Percentiles rank a stretch among this genome's conserved stretches.
These are phyloP conservation scores for Palaemon carinicauda DNA, from an alignment of 1,140 invertebrate genomes.

Conservation along the genomic window DNA sequence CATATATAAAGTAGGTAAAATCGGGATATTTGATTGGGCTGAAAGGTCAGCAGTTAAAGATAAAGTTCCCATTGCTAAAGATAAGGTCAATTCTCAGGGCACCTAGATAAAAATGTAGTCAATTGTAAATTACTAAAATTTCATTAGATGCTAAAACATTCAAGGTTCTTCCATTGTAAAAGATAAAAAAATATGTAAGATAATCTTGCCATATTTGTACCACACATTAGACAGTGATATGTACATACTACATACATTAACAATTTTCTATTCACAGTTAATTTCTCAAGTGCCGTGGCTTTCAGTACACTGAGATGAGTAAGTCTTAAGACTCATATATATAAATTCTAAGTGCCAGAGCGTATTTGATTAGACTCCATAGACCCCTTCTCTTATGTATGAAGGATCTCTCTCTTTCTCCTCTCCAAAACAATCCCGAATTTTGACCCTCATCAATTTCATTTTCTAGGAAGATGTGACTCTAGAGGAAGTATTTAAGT, in stretches of 20 bases:
- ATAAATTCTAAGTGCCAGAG: no score
- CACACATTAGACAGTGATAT: neutral
- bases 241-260: conserved; percentile 3
- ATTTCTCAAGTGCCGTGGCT: conserved; percentile 44
- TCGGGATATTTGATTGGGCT: no score
- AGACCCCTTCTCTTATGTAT: no score
- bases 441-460: conserved; percentile 30
- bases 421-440: no score
- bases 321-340: conserved; percentile 15
- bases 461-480: conserved; percentile 41
- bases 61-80: no score
- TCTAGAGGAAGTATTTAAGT: neutral
- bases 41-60: no score
- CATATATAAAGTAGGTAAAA: no score
- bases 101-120: neutral
- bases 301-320: conserved; percentile 45
- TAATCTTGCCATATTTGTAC: no score
- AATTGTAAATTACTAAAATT: neutral
- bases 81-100: no score
- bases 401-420: no score
- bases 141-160: neutral
- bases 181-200: no score
- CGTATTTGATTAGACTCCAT: no score
- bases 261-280: conserved; percentile 49
- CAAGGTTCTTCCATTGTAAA: neutral